Percentiles rank a stretch among this genome's conserved stretches.
Conservation (phyloP, 2,113 vertebrate species). For the Stegastes partitus region DNA sequence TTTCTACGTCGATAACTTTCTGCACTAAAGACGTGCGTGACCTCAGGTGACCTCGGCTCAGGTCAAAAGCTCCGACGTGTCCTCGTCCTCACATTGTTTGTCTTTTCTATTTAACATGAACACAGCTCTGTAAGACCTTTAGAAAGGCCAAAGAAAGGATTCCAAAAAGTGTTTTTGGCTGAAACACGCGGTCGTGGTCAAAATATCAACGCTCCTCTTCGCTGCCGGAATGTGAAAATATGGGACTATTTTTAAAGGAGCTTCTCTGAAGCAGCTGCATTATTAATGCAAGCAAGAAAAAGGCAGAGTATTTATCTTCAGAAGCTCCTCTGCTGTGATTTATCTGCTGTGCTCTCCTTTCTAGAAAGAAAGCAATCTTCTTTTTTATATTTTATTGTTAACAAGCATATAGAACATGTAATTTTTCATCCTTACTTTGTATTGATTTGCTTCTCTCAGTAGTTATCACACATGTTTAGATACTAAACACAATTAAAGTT, state of each 20-base stretch:
- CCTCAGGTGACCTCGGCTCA: background rate
- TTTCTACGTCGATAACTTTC: too few species aligned
- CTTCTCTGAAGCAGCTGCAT: background rate
- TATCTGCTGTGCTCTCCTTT: background rate
- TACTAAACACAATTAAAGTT: too few species aligned
- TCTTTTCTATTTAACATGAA: constrained; percentile 8
- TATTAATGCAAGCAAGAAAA: background rate
- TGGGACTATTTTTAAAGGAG: constrained; percentile 23
- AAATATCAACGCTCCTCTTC: constrained; percentile 54
- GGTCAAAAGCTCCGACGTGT: background rate
- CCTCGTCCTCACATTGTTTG: background rate
- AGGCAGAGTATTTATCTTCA: too few species aligned
- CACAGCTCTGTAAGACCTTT: constrained; percentile 23
- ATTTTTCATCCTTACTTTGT: too few species aligned
- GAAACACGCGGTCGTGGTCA: constrained; percentile 54
- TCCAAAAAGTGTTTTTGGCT: constrained; percentile 50
- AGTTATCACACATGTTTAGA: too few species aligned
- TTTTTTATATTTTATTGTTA: too few species aligned
- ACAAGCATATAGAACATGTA: too few species aligned
- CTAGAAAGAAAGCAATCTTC: too few species aligned
- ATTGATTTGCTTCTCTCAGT: too few species aligned
- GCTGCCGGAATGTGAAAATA: constrained; percentile 46
- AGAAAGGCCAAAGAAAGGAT: constrained; percentile 12
- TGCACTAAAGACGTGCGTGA: background rate
- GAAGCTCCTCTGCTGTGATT: background rate